phyloP scores from a whole-genome alignment of 2,888 invertebrate genomes.

The Criorhina ranunculi region DNA sequence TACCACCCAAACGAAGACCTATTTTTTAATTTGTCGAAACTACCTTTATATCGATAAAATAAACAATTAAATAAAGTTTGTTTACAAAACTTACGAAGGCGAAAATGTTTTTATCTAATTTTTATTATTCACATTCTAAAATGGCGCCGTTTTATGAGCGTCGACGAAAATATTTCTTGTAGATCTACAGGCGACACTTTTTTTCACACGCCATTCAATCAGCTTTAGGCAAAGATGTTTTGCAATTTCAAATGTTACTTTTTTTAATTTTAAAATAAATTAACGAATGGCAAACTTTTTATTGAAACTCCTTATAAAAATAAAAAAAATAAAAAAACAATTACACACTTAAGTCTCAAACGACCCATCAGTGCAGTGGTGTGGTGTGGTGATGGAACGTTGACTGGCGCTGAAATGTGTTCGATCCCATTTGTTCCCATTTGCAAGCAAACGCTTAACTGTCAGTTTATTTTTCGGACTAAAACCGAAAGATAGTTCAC shows the following conservation, averaged over 20 bases:
- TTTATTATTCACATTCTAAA: slow-evolving; percentile 82
- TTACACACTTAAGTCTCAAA: slow-evolving; percentile 58
- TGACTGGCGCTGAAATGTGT: slow-evolving; percentile 64
- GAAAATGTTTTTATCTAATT: slow-evolving; percentile 72
- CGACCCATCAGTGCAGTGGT: slow-evolving; percentile 39
- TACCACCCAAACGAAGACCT: not conserved
- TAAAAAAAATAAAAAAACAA: slow-evolving; percentile 60
- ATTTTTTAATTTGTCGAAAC: not conserved
- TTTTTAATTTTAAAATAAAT: not conserved
- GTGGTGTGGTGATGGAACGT: slow-evolving; percentile 35
- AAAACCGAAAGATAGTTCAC: not conserved
- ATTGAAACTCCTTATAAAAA: slow-evolving; percentile 35
- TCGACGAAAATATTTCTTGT: slow-evolving; percentile 78
- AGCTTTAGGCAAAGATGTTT: slow-evolving; percentile 7
- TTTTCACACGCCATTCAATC: slow-evolving; percentile 48
- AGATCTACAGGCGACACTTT: slow-evolving; percentile 70
- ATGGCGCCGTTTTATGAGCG: slow-evolving; percentile 84
- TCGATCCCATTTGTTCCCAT: slow-evolving; percentile 46
- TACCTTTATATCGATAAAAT: slow-evolving; percentile 13
- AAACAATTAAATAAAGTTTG: slow-evolving; percentile 50
- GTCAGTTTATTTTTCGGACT: slow-evolving; percentile 13
- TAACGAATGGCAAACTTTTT: slow-evolving; percentile 15
- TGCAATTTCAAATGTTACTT: not conserved
- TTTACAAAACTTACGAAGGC: slow-evolving; percentile 72
- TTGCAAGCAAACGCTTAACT: slow-evolving; percentile 9